Evolutionary conservation across 2,113 vertebrate species (phyloP), one percentile per base, ranked within the genome.

Genomic region (Porphyrio hochstetteri): DNA sequence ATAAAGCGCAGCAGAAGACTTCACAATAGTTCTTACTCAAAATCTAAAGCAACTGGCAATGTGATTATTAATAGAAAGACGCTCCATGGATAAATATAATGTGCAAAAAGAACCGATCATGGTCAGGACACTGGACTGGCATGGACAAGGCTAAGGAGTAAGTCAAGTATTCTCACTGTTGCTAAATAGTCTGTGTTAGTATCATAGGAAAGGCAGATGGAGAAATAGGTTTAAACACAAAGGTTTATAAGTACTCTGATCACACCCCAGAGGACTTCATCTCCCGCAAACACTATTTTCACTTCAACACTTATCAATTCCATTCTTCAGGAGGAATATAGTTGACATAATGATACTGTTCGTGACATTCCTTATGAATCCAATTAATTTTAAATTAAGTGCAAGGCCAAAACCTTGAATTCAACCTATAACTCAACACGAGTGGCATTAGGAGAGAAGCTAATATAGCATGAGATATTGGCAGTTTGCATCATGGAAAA

Each of bases 11-110:
- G 74, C 50, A 95, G 90, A 89, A 72, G 85, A 86, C 55, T 88
- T 86, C 64, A 82, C 69, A 82, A 65, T 89, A 76, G 86, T 64
- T 94, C 95, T 92, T 68, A 74, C 53, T 90, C 61, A 76, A 88
- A 89, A 88, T 76, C 80, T 60, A 96, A 85, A 88, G 69, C 77
- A 92, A 31, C 50, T 82, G 86, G 77, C 64, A 65, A 84, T 2
- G 7, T 57, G 82, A 72, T 82, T 92, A 95, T 96, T 94, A 92
- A 57, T 69, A 93, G 69, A 95, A 93, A 1, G 28, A 86, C 69
- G 44, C 28, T 84, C 42, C 53, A 23, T 36, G 44, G 60, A 64
- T 74, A 92, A 65, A 70, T 53, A 50, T 20, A 90, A 83, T 8
- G 44, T 44, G 50, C 61, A 61, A 89, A 92, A 92, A 89, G 48